These are phyloP conservation scores for Morinoia aosen DNA, from an alignment of 2,888 invertebrate genomes.

Conservation along the genomic window DNA sequence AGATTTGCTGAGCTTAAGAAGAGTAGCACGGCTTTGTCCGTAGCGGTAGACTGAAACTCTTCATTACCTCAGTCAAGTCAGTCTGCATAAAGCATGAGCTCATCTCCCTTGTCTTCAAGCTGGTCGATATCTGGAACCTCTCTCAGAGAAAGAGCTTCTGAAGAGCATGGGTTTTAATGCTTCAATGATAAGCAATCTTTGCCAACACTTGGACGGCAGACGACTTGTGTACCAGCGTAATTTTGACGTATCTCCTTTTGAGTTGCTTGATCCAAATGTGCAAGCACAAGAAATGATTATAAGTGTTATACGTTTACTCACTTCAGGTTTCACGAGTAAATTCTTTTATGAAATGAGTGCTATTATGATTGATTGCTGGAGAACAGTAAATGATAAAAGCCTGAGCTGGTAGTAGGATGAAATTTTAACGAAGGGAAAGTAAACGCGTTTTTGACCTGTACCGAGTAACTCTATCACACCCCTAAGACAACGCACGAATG, in stretches of 20 bases:
- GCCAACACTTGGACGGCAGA: not conserved
- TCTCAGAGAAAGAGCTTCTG: not conserved
- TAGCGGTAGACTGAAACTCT: not conserved
- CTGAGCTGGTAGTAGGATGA: not conserved
- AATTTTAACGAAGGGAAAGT: not conserved
- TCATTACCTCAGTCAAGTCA: not conserved
- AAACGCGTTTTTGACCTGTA: not conserved
- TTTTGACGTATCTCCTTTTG: not conserved
- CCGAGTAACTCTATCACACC: not conserved
- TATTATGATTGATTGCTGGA: not conserved
- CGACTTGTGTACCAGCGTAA: not conserved
- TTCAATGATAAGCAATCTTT: not conserved
- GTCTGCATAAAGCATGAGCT: slow-evolving; percentile 3
- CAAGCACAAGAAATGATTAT: not conserved
- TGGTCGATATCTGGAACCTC: not conserved
- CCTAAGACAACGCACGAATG: not conserved
- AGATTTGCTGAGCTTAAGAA: not conserved
- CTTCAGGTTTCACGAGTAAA: not conserved
- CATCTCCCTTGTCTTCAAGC: not conserved
- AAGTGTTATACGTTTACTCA: not conserved
- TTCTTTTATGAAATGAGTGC: not conserved
- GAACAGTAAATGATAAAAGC: no score
- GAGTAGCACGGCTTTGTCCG: not conserved
- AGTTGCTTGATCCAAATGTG: not conserved
- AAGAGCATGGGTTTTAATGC: not conserved